A percentile compares a stretch with the other conserved stretches of the same genome.
Conservation (phyloP, 1,140 invertebrate species). For the Drosophila repletoides region DNA sequence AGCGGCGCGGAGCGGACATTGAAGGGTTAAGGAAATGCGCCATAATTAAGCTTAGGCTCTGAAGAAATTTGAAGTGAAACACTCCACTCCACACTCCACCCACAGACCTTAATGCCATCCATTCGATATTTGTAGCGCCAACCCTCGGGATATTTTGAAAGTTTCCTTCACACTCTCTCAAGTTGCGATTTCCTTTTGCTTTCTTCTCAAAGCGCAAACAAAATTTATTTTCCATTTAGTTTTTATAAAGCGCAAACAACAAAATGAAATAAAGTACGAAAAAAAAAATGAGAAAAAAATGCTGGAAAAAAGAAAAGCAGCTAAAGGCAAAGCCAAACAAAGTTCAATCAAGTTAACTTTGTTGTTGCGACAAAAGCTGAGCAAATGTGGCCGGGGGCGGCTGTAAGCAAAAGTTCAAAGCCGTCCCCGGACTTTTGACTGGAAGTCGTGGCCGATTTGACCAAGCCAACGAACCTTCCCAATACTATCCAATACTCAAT, state of each 20-base stretch:
- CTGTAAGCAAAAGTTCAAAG: slow-evolving; percentile 64
- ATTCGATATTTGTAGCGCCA: not conserved
- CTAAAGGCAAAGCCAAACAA: slow-evolving; percentile 79
- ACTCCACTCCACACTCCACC: not conserved
- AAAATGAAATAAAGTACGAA: slow-evolving; percentile 30
- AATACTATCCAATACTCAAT: not conserved
- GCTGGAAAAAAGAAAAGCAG: slow-evolving; percentile 59
- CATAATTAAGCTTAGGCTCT: slow-evolving; percentile 52
- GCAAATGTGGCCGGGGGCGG: not conserved
- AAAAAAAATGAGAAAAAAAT: slow-evolving; percentile 43
- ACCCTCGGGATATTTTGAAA: slow-evolving; percentile 29
- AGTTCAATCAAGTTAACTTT: slow-evolving; percentile 81
- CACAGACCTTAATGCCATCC: not conserved
- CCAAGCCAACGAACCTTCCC: slow-evolving; percentile 26
- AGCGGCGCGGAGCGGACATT: not conserved
- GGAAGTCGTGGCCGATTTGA: slow-evolving; percentile 72
- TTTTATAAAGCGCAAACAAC: slow-evolving; percentile 71
- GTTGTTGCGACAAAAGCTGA: slow-evolving; percentile 50
- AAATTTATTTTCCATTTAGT: slow-evolving; percentile 81
- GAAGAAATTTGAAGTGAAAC: not conserved
- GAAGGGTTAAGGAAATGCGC: slow-evolving; percentile 65
- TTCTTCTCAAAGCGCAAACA: slow-evolving; percentile 69
- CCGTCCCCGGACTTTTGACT: slow-evolving; percentile 65
- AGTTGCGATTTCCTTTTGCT: slow-evolving; percentile 66
- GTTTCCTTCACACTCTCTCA: slow-evolving; percentile 69